Percentiles rank a stretch among this genome's conserved stretches.
These are phyloP conservation scores for Protophormia terraenovae DNA, from an alignment of 2,888 invertebrate species.

Conservation along the genomic window DNA sequence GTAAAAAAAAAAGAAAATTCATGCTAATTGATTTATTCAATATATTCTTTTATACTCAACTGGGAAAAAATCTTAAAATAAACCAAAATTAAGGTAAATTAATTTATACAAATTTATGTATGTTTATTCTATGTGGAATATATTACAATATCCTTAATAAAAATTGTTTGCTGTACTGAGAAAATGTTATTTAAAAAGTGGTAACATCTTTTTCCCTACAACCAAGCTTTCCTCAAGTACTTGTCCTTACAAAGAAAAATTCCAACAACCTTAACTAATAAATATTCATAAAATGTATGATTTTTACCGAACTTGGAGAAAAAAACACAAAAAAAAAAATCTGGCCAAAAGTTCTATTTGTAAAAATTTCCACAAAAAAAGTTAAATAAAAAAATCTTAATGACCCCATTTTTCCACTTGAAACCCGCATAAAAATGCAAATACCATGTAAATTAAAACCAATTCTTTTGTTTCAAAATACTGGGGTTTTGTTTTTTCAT, in stretches of 20 bases:
- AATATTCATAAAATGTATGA: conserved; percentile 17
- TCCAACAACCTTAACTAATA: background rate
- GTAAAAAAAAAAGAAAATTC: no score
- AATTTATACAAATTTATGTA: background rate
- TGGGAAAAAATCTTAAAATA: background rate
- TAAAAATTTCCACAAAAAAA: background rate
- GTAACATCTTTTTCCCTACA: background rate
- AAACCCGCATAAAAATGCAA: conserved; percentile 54
- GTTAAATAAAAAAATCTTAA: background rate
- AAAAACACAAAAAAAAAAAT: background rate
- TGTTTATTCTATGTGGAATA: background rate
- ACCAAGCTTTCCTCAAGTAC: background rate
- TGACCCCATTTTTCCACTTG: conserved; percentile 52
- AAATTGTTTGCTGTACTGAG: background rate
- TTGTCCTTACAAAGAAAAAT: background rate
- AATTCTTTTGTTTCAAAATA: conserved; percentile 27
- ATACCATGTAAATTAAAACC: conserved; percentile 49
- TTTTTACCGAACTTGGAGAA: background rate
- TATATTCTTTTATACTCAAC: background rate
- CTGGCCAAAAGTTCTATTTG: conserved; percentile 15
- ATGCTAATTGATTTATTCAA: no score
- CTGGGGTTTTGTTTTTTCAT: background rate
- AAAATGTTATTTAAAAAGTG: background rate
- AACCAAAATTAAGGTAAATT: background rate
- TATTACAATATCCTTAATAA: background rate